Base-by-base conservation (phyloP, 2,888 invertebrate genomes). In the Chrysolina haemoptera region DNA sequence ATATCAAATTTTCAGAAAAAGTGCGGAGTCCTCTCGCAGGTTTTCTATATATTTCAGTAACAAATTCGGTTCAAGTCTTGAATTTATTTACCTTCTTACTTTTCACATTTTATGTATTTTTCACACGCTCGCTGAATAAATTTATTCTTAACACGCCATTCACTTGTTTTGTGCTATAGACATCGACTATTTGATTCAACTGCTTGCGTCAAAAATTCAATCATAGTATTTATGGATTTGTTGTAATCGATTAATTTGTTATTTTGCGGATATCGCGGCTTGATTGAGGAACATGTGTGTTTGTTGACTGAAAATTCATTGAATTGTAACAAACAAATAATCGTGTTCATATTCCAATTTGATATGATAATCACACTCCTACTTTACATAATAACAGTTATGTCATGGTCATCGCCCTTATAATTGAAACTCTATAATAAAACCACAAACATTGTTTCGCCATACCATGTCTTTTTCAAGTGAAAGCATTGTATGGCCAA, bases 71-170 rank as follows among this genome's bases (percentile, higher is more conserved):
- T 46, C 22, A 53, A 43, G 5, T 20, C 11, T 50, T 67, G 22
- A 62, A 50, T 10, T 22, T 16, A 27, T 59, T 59, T 59, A 9
- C 35, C 14, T 59, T 59, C 4, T n/a, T 8, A 1, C 14, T 59
- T 71, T 64, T 62, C 62, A 59, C 53, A 53, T 73, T 76, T 76
- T 76, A 76, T 76, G 68, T 65, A 69, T 66, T 71, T 55, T 66
- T 59, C 11, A 62, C 76, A 76, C 76, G 73, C 35, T 59, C 66
- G 73, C 62, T 20, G 22, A 9, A 46, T 18, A 48, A 70, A 62
- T 62, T 48, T 48, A 76, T 66, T 68, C 50, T 14, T 59, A 69
- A 50, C 76, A 76, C 73, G 73, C 73, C 59, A 59, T 35, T 59
- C 27, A 20, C 22, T 53, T 53, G 53, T 53, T 18, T 53, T 11